Evolutionary conservation across 1,140 invertebrate species (phyloP), one percentile per base, ranked within the genome.

Genomic region (Bilobella aurantiaca): DNA sequence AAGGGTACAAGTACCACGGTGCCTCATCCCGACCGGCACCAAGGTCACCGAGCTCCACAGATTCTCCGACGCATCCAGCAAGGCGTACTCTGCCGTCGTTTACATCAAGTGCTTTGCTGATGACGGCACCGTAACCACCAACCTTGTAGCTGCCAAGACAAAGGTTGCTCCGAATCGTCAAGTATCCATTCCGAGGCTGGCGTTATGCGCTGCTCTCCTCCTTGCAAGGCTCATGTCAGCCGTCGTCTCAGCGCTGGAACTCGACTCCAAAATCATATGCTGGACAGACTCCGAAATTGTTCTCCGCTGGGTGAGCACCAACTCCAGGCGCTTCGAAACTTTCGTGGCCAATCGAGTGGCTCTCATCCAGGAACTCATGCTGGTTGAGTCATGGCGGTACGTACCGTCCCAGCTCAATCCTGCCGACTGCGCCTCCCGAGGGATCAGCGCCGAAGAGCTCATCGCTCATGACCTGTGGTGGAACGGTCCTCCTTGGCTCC

Each of bases 381-480:
- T 58, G 5, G 25, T 31, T 0, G 56, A 58, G 14, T 57, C 68
- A 18, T 79, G 78, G 75, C 65, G 66, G 46, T 70, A 78, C 57
- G 74, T 77, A 0, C 32, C 67, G 18, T 71, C 71, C 0, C 59
- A 69, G 1, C 49, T 70, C 3, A 80, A 80, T 64, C 78, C 78
- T 0, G 77, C 77, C 0, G 79, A 81, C 72, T 65, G 77, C 23
- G 63, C 77, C 59, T 79, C 79, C 0, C 63, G 79, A 23, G 78
- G 79, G 18, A 30, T 73, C 21, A 53, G 29, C 1, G 66, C 74
- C 49, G 63, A 58, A n/a, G 46, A 68, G 12, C 65, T 79, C n/a
- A 32, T 61, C 5, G 32, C 68, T 21, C 72, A 66, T 53, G 16
- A 63, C 18, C 64, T 79, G 27, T 80, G 78, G 78, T 78, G 74